These are phyloP conservation scores for Orchestes rusci DNA, from an alignment of 2,888 invertebrate species.

Conservation along the genomic window DNA sequence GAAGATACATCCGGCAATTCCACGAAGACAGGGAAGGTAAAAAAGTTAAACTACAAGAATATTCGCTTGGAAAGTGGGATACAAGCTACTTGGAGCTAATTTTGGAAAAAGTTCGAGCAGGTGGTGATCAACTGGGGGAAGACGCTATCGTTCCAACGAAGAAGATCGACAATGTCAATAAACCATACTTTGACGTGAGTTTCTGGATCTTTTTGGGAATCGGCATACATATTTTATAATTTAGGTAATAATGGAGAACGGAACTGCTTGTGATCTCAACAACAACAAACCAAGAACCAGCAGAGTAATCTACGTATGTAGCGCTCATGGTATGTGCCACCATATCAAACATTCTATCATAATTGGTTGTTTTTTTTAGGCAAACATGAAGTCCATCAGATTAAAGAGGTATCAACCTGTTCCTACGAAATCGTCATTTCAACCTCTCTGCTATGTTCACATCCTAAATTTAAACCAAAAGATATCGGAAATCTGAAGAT, in stretches of 20 bases:
- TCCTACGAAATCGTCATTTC: constrained; percentile 90
- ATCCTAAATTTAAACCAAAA: constrained; percentile 79
- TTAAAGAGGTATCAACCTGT: constrained; percentile 90
- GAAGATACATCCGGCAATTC: constrained; percentile 83
- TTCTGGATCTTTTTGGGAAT: constrained; percentile 1
- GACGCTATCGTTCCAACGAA: constrained; percentile 47
- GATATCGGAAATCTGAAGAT: constrained; percentile 72
- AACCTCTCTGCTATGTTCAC: constrained; percentile 78
- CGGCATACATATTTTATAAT: too few species aligned
- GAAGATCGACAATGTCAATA: constrained; percentile 79
- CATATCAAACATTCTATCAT: neutral
- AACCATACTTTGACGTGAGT: constrained; percentile 80
- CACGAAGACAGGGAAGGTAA: constrained; percentile 91
- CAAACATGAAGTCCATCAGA: constrained; percentile 84
- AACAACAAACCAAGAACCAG: constrained; percentile 70
- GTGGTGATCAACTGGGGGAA: constrained; percentile 46
- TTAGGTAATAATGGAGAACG: constrained; percentile 64
- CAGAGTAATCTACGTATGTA: constrained; percentile 82
- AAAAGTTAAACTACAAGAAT: constrained; percentile 76
- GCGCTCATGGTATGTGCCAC: constrained; percentile 56
- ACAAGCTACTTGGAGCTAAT: constrained; percentile 52
- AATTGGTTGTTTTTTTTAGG: constrained; percentile 5
- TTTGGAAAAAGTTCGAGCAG: constrained; percentile 7
- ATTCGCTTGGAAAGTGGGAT: constrained; percentile 73
- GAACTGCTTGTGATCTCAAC: constrained; percentile 88